Conservation (phyloP, 2,888 invertebrate species). For the Drosophila macrospina region DNA sequence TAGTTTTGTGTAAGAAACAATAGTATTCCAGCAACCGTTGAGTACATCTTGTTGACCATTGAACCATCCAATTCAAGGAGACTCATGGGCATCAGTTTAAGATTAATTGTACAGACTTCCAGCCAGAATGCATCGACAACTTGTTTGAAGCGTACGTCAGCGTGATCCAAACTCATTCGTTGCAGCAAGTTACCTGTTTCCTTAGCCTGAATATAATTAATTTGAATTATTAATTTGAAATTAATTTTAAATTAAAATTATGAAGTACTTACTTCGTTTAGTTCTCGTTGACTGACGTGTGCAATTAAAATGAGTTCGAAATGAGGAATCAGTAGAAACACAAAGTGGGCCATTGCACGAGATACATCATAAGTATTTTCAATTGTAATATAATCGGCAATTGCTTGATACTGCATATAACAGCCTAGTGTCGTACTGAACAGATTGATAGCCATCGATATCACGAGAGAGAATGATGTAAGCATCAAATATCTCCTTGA, state of each 20-base stretch:
- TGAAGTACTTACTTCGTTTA: slow-evolving; percentile 49
- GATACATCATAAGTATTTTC: slow-evolving; percentile 71
- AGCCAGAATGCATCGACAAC: slow-evolving; percentile 80
- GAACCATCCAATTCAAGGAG: slow-evolving; percentile 77
- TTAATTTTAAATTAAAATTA: slow-evolving; percentile 16
- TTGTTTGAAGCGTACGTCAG: slow-evolving; percentile 79
- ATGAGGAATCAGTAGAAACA: slow-evolving; percentile 77
- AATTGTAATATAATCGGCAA: slow-evolving; percentile 73
- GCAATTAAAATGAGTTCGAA: slow-evolving; percentile 75
- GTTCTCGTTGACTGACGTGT: slow-evolving; percentile 58
- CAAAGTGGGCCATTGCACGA: slow-evolving; percentile 52
- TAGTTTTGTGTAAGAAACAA: slow-evolving; percentile 84
- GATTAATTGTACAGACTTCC: slow-evolving; percentile 68
- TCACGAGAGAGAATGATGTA: slow-evolving; percentile 60
- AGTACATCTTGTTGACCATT: slow-evolving; percentile 72
- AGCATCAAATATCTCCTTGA: slow-evolving; percentile 50
- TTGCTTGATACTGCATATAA: slow-evolving; percentile 78
- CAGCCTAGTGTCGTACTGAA: slow-evolving; percentile 76
- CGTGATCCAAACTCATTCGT: slow-evolving; percentile 63
- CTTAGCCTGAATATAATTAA: slow-evolving; percentile 62
- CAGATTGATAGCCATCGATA: slow-evolving; percentile 76
- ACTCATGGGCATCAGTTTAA: slow-evolving; percentile 80
- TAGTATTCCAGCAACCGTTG: slow-evolving; percentile 81
- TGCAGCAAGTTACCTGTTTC: slow-evolving; percentile 78
- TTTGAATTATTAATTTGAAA: slow-evolving; percentile 42